Conservation (phyloP, 2,797 vertebrate species). For the Coendou prehensilis region DNA sequence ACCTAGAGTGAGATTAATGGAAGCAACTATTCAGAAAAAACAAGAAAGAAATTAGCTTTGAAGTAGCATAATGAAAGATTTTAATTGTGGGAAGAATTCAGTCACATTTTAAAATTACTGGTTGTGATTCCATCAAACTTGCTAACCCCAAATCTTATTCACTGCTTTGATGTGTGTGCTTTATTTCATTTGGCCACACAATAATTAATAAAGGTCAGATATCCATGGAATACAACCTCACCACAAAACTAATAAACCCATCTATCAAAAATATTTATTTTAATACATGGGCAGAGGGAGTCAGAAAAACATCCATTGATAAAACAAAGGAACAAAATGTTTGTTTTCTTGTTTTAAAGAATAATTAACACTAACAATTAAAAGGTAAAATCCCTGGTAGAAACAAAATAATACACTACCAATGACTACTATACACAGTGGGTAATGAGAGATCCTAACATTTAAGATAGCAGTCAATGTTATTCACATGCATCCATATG, state of each 20-base stretch:
- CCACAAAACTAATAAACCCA: neutral
- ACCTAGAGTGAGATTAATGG: slow-evolving; percentile 88
- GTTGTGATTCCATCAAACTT: slow-evolving; percentile 78
- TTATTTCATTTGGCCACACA: slow-evolving; percentile 69
- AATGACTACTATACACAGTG: neutral
- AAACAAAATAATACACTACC: slow-evolving; percentile 1
- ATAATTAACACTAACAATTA: slow-evolving; percentile 15
- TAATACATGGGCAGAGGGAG: slow-evolving; percentile 46
- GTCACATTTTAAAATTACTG: slow-evolving; percentile 84
- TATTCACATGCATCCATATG: slow-evolving; percentile 1
- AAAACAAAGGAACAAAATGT: slow-evolving; percentile 50
- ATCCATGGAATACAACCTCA: neutral
- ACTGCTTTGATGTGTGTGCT: neutral
- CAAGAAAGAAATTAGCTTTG: slow-evolving; percentile 86
- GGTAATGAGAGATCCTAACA: neutral
- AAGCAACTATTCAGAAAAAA: slow-evolving; percentile 84
- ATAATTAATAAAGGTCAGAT: slow-evolving; percentile 67
- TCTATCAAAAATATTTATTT: slow-evolving; percentile 25
- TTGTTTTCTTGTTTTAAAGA: neutral
- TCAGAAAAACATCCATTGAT: neutral
- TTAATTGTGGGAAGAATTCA: slow-evolving; percentile 85
- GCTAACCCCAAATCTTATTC: slow-evolving; percentile 65
- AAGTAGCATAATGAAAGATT: slow-evolving; percentile 86
- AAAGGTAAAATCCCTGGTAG: neutral
- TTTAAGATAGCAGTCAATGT: neutral